A percentile compares a stretch with the other conserved stretches of the same genome.
These are phyloP conservation scores for Clitarchus hookeri DNA, from an alignment of 2,888 invertebrate species.

Conservation along the genomic window DNA sequence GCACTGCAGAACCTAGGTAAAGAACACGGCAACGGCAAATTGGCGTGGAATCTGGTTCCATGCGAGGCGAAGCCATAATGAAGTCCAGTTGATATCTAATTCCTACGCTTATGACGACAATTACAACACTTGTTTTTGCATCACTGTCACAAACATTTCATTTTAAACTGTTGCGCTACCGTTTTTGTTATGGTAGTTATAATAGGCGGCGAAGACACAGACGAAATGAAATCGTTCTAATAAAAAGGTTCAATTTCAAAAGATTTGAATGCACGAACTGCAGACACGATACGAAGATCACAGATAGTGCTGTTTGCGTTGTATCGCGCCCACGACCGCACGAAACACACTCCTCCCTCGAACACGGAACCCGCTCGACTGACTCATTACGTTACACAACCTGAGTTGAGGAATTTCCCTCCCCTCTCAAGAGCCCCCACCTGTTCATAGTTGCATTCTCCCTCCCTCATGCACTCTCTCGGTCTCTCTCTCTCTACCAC, in stretches of 20 bases:
- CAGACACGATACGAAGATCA: background rate
- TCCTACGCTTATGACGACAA: background rate
- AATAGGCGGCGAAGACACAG: background rate
- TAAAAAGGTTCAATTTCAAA: too few species aligned
- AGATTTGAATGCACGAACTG: background rate
- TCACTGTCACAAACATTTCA: background rate
- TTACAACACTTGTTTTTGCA: background rate
- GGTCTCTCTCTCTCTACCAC: too few species aligned
- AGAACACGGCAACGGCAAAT: constrained; percentile 96
- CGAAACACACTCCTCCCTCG: background rate
- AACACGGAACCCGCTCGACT: constrained; percentile 10
- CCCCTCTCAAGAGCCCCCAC: background rate
- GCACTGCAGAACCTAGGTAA: constrained; percentile 94
- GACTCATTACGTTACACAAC: constrained; percentile 3
- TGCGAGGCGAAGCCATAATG: constrained; percentile 48
- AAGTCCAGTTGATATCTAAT: background rate
- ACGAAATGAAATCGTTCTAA: too few species aligned
- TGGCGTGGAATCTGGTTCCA: constrained; percentile 76
- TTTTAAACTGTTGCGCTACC: background rate
- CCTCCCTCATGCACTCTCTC: too few species aligned
- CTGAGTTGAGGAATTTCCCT: constrained; percentile 10
- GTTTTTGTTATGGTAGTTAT: background rate
- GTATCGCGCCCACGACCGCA: background rate
- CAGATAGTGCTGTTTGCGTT: background rate
- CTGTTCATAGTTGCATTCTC: background rate